These are phyloP conservation scores for Cryptotermes secundus DNA, from an alignment of 1,140 invertebrate genomes.

Conservation along the genomic window DNA sequence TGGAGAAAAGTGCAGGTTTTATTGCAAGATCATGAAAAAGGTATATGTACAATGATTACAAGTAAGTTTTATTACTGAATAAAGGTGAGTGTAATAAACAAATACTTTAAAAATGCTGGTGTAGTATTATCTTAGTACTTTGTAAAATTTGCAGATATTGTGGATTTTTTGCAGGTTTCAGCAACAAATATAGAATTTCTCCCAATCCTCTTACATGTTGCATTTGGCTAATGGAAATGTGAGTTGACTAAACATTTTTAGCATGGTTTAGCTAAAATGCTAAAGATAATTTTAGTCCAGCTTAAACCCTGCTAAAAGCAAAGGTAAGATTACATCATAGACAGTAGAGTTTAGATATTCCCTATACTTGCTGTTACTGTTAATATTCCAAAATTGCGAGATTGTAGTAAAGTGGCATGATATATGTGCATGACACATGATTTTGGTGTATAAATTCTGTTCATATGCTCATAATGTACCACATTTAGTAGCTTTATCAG, in stretches of 20 bases:
- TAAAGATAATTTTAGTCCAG: neutral
- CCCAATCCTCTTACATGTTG: neutral
- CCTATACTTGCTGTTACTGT: no score
- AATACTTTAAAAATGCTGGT: neutral
- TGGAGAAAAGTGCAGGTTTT: neutral
- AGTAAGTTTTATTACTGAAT: neutral
- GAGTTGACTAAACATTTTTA: neutral
- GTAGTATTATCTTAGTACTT: neutral
- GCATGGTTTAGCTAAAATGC: constrained; percentile 9
- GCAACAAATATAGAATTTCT: neutral
- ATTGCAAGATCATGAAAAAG: neutral
- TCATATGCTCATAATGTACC: no score
- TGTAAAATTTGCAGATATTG: neutral
- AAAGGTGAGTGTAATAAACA: neutral
- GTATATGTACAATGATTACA: neutral
- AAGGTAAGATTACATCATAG: neutral
- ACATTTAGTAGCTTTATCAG: no score
- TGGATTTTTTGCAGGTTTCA: constrained; percentile 1
- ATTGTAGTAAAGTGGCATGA: no score
- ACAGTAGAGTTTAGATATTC: neutral
- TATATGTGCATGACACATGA: no score
- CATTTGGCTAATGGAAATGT: neutral
- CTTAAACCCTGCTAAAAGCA: constrained; percentile 12
- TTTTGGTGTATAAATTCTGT: no score
- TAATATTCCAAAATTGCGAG: no score